Evolutionary conservation across 2,888 invertebrate genomes (phyloP), one percentile per base, ranked within the genome.

Genomic region (Venusia cambrica): DNA sequence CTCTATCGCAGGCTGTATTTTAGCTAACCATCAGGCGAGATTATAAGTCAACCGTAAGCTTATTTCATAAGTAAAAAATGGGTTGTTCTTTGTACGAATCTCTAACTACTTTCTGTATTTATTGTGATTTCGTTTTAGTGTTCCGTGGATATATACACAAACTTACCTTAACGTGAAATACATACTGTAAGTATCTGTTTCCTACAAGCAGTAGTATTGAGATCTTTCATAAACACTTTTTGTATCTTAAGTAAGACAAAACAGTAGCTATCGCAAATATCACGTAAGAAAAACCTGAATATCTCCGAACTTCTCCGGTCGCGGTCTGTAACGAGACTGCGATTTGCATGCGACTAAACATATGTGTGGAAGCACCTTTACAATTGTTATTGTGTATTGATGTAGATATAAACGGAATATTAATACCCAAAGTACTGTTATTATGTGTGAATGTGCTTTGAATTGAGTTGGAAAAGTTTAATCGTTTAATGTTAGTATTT

Each of bases 271-370:
- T n/a, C n/a, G n/a, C n/a, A n/a, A n/a, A n/a, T n/a, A 8, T 19
- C 2, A 5, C 12, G 13, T 25, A 15, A 14, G 4, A 25, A 11
- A 14, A 7, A 1, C 14, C 5, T 3, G 4, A 20, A 9, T 13
- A 25, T 13, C 38, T 42, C 35, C 30, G 14, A 24, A 36, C 26
- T 30, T 10, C 5, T 9, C 13, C 14, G 35, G 32, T 24, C 29
- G 35, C 17, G 26, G 39, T 40, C 45, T 45, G 52, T 58, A 61
- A 57, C 58, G 57, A 63, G 52, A 34, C 34, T 38, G 38, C 54
- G 47, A 57, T 62, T 54, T 49, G 53, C 44, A 48, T 45, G 53
- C 46, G 46, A 48, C 47, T 50, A 39, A 49, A 41, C 53, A 51
- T 45, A 50, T 48, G 48, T 45, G 45, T 35, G 38, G 31, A 35